Evolutionary conservation across 2,797 vertebrate genomes (phyloP).

Genomic region (Urocyon cinereoargenteus): DNA sequence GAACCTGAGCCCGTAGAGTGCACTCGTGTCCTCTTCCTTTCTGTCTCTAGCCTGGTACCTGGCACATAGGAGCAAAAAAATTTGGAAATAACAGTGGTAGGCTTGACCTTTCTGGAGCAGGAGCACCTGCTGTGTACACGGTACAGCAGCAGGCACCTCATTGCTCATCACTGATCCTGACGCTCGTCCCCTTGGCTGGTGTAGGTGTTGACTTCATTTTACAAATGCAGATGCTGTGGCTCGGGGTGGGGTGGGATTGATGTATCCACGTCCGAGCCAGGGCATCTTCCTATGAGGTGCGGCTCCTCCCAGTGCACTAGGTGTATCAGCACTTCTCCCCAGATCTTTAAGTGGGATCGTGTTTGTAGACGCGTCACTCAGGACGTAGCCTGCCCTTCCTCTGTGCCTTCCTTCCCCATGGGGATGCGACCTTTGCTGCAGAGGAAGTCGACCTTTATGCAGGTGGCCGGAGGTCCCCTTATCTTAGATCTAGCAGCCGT

Average conservation of each 20-base stretch:
- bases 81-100: not conserved
- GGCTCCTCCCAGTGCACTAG: not conserved
- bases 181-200: rapidly evolving
- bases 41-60: not conserved
- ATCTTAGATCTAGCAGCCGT: not conserved
- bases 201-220: not conserved
- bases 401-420: not conserved
- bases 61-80: not conserved
- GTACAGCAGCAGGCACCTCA: not conserved
- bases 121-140: not conserved
- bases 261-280: not conserved
- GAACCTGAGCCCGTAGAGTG: not conserved
- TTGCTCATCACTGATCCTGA: not conserved
- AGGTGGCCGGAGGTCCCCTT: not conserved
- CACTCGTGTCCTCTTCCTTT: not conserved
- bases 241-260: not conserved
- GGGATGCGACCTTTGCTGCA: constrained; percentile 53
- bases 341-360: not conserved
- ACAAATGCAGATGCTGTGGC: not conserved
- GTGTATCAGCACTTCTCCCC: not conserved
- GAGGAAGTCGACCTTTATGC: not conserved
- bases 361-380: not conserved
- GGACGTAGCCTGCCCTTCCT: not conserved
- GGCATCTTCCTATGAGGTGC: not conserved
- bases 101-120: not conserved